Base-by-base conservation (phyloP, 2,888 invertebrate genomes). In the Podabrus alpinus region DNA sequence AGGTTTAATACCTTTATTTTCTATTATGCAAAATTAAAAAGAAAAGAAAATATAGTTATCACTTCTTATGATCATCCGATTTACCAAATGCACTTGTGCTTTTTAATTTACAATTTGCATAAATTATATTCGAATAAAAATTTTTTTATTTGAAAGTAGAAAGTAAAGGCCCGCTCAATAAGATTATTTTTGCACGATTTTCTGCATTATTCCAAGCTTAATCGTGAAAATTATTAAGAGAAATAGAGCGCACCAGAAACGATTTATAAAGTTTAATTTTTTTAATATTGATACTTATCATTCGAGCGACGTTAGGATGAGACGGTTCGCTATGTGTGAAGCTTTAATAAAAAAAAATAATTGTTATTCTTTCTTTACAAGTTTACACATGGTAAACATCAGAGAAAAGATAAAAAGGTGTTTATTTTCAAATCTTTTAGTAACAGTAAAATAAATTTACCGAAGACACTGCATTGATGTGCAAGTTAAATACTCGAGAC, bases 151-250 rank as follows among this genome's bases (percentile, higher is more conserved):
- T 29, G 17, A 75, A 15, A 73, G 68, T 75, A 45, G 71, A 60
- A 71, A 70, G 67, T 59, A 67, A 66, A 68, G 70, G 59, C 69
- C 68, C 21, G 70, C 69, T 70, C 45, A 45, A 71, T 74, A 66
- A 79, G 70, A 73, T 29, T 71, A 29, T 77, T 59, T 70, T 15
- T 59, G 13, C 62, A 64, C 62, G 62, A 64, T 64, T 19, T 64
- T 64, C n/a, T 64, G 17, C 62, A 21, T 62, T 64, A 64, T 21
- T 60, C 13, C 62, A 19, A 64, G 45, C 45, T 45, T 45, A 64
- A 64, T 64, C n/a, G 62, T 17, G 17, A 45, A 45, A 45, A 64
- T 17, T 21, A 64, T 21, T 19, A 64, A 21, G 62, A 19, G 62
- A 64, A 64, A 19, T 64, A 21, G 62, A 64, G 62, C 62, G 62